phyloP scores from a whole-genome alignment of 1,140 invertebrate genomes.

The Ceratosolen fusciceps region DNA sequence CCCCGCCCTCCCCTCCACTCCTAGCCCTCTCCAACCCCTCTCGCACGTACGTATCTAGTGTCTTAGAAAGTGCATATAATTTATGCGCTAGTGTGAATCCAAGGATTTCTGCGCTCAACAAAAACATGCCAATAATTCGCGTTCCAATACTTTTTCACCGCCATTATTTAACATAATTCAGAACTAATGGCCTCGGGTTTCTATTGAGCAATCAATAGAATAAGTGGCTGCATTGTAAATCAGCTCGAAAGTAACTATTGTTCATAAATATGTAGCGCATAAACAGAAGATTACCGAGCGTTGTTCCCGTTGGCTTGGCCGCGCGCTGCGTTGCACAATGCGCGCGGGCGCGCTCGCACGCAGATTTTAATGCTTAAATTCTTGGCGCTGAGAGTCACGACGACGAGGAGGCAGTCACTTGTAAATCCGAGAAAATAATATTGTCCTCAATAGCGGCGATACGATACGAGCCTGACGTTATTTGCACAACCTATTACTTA shows the following conservation, averaged over 20 bases:
- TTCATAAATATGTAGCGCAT: constrained; percentile 28
- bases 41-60: too few relatives aligned
- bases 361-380: background rate
- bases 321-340: background rate
- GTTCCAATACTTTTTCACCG: background rate
- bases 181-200: background rate
- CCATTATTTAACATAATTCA: background rate
- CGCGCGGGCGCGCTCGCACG: too few relatives aligned
- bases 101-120: background rate
- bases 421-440: constrained; percentile 33
- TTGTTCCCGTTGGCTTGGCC: background rate
- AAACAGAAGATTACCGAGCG: constrained; percentile 30
- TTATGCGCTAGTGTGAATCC: background rate
- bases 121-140: background rate
- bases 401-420: constrained; percentile 2
- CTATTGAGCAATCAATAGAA: background rate
- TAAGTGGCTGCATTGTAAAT: constrained; percentile 8
- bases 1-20: too few relatives aligned
- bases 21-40: too few relatives aligned
- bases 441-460: constrained; percentile 23
- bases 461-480: constrained; percentile 4
- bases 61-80: background rate
- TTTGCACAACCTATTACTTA: constrained; percentile 22
- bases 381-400: background rate
- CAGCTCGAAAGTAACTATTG: constrained; percentile 3